Conservation (phyloP, 2,113 vertebrate species). For the Ariopsis seemanni region DNA sequence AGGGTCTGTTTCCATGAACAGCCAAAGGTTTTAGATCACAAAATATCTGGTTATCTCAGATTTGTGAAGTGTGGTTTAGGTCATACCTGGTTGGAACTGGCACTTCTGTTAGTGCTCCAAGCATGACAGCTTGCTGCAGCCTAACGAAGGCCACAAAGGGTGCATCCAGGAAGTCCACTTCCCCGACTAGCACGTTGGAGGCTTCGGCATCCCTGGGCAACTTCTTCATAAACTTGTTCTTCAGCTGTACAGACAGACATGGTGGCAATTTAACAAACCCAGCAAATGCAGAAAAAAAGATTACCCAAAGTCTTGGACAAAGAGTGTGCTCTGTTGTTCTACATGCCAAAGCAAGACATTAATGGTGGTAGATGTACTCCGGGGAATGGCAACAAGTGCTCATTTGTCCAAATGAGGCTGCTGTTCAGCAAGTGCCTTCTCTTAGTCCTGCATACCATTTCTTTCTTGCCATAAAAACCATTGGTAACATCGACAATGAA, state of each 20-base stretch:
- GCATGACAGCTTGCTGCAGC: conserved; percentile 93
- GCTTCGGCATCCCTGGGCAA: conserved; percentile 95
- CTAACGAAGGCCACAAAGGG: conserved; percentile 96
- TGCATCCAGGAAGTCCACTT: conserved; percentile 91
- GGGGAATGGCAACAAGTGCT: conserved; percentile 18
- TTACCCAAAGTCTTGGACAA: neutral
- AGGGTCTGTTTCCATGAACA: neutral
- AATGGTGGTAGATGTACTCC: neutral
- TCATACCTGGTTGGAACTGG: conserved; percentile 91
- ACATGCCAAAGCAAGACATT: conserved; percentile 18
- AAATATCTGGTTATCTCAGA: neutral
- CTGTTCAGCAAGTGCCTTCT: conserved; percentile 19
- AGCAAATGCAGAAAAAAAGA: neutral
- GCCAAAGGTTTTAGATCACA: neutral
- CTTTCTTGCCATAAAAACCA: conserved; percentile 9
- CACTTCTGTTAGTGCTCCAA: conserved; percentile 94
- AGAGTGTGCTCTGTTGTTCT: neutral
- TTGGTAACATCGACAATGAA: conserved; percentile 20
- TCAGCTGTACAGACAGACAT: conserved; percentile 75
- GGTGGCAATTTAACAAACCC: conserved; percentile 25
- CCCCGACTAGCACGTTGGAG: conserved; percentile 95
- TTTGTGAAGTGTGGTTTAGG: neutral
- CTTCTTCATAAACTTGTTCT: conserved; percentile 99
- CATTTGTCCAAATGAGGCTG: conserved; percentile 30
- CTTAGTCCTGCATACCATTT: conserved; percentile 25